These are phyloP conservation scores for Xanthostigma xanthostigma DNA, from an alignment of 2,888 invertebrate genomes.

Conservation along the genomic window DNA sequence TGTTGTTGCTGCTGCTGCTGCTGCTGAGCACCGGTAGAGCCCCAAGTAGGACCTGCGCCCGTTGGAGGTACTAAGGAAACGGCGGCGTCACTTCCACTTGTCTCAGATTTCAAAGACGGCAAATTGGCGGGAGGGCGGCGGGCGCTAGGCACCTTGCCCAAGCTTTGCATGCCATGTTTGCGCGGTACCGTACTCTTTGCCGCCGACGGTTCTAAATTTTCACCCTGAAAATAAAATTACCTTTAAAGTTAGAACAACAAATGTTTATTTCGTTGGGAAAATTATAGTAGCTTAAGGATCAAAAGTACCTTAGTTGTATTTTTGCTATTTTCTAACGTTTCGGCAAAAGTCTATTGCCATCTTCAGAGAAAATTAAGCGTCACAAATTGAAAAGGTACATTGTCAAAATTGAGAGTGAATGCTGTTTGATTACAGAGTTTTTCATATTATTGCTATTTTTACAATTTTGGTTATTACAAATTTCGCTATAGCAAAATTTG, in stretches of 20 bases:
- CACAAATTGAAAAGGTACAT: no score
- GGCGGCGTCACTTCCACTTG: slow-evolving; percentile 61
- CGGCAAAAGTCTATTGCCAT: no score
- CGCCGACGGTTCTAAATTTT: slow-evolving; percentile 74
- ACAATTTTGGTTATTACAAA: no score
- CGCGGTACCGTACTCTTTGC: slow-evolving; percentile 81
- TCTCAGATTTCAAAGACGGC: slow-evolving; percentile 97
- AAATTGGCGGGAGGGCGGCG: slow-evolving; percentile 97
- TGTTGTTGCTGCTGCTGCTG: slow-evolving; percentile 12
- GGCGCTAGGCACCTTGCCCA: slow-evolving; percentile 97
- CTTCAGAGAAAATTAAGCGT: no score
- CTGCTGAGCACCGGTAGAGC: slow-evolving; percentile 33
- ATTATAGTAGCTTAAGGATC: no score
- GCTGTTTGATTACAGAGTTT: no score
- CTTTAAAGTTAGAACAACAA: not conserved
- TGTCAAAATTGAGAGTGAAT: no score
- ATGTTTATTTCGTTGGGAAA: no score
- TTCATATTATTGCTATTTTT: no score
- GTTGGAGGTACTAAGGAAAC: slow-evolving; percentile 63
- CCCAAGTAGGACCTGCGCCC: slow-evolving; percentile 63
- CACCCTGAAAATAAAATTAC: slow-evolving; percentile 42
- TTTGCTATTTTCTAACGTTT: no score
- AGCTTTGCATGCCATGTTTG: slow-evolving; percentile 99
- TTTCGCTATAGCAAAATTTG: no score
- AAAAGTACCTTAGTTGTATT: no score